Base-by-base conservation (phyloP, 2,888 invertebrate genomes). In the Microdon myrmicae region DNA sequence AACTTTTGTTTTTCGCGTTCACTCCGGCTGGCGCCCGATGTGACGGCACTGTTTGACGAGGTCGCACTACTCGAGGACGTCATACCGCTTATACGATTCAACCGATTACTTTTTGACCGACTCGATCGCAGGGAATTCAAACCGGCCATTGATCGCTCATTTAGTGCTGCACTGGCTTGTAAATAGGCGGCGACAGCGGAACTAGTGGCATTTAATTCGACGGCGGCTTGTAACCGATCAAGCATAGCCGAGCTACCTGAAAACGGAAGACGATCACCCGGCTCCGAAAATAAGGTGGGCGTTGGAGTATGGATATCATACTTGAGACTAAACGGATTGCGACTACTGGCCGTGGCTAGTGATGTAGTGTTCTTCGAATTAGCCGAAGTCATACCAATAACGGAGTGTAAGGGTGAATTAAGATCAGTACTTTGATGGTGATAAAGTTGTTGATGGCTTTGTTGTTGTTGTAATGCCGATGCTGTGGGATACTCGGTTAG, bases 31-130 rank as follows among this genome's bases (percentile, higher is more conserved):
- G 70, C 70, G 22, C 55, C 49, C 28, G 64, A 59, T 6, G 56
- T 53, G 53, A 69, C 69, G 47, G 71, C 71, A 22, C 72, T 71
- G 67, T 72, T 73, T 38, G 82, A 82, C 34, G 83, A 83, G 13
- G 82, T 81, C 29, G 77, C 79, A 72, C 83, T 84, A 71, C 83
- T 83, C 41, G 83, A 83, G 48, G 83, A 83, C 31, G 84, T 84
- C 83, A 84, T 84, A 28, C 83, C 83, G 54, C 82, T 80, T 43
- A 78, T 71, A 4, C 83, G 78, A 64, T 58, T 64, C 23, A 64
- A 64, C 13, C 70, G 68, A 22, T 67, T 68, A 17, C 66, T 69
- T 47, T 81, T 73, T 22, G 79, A 78, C 48, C 77, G 71, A 68
- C 70, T 71, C 16, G 71, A 78, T 44, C 82, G 75, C 23, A 76